Percentiles rank a stretch among this genome's conserved stretches.
Conservation (phyloP, 37 sponge, comb jelly and placozoan species). For the Haliclona indistincta region DNA sequence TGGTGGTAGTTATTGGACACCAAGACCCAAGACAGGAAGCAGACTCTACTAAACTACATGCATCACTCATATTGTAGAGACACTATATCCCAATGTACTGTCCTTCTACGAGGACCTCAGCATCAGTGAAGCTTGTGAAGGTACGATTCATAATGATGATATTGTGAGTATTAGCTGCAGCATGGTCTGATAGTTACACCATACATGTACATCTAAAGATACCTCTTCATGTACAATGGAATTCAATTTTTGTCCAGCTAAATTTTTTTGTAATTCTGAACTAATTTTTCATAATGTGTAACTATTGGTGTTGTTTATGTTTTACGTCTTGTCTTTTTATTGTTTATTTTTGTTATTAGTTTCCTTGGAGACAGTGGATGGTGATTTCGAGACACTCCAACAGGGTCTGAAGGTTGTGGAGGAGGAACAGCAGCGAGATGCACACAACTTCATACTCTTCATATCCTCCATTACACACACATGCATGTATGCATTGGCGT, state of each 20-base stretch:
- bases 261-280: no score
- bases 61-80: constrained; percentile 73
- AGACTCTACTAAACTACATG: constrained; percentile 77
- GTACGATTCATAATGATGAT: no score
- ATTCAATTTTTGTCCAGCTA: no score
- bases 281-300: no score
- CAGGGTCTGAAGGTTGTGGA: constrained; percentile 53
- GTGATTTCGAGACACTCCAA: constrained; percentile 57
- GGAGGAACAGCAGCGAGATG: constrained; percentile 60
- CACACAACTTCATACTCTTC: constrained; percentile 77
- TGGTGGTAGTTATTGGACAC: constrained; percentile 55
- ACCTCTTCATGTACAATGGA: not conserved
- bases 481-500: constrained; percentile 1
- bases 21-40: constrained; percentile 54
- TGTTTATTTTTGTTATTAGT: constrained; percentile 39
- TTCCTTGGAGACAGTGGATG: constrained; percentile 59
- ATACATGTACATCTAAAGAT: no score
- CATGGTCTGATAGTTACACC: no score
- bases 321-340: not conserved
- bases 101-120: constrained; percentile 75
- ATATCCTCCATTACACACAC: constrained; percentile 65
- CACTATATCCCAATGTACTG: constrained; percentile 61
- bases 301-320: not conserved
- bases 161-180: no score
- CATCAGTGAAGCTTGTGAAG: constrained; percentile 55